These are phyloP conservation scores for Bubo scandiacus DNA, from an alignment of 2,113 vertebrate species.

Conservation along the genomic window DNA sequence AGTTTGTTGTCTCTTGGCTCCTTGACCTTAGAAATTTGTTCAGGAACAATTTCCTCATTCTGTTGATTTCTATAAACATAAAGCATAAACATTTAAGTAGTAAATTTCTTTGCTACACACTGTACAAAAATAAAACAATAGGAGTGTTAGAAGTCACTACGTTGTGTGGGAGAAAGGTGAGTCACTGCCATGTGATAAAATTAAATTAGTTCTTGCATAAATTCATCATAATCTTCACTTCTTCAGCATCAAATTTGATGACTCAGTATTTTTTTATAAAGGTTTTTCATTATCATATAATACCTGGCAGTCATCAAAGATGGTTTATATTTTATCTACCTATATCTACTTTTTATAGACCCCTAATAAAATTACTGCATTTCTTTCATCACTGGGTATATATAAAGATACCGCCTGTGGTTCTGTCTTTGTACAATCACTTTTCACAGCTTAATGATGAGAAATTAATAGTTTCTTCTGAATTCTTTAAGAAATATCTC, in stretches of 20 bases:
- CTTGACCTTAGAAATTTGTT: neutral
- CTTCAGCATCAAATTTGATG: neutral
- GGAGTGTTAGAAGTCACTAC: neutral
- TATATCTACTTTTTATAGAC: neutral
- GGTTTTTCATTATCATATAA: neutral
- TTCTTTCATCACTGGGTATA: neutral
- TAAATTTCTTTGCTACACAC: neutral
- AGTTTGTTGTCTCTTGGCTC: neutral
- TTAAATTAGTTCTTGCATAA: conserved; percentile 6
- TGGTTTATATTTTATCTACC: neutral
- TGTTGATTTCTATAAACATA: neutral
- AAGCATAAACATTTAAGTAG: neutral
- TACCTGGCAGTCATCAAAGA: neutral
- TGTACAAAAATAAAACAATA: neutral
- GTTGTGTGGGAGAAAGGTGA: conserved; percentile 16
- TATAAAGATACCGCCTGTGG: neutral
- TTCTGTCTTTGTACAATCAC: neutral
- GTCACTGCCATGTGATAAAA: conserved; percentile 15
- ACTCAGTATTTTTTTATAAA: conserved; percentile 26
- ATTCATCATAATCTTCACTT: neutral
- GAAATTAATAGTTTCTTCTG: neutral
- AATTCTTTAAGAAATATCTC: neutral
- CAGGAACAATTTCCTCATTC: neutral
- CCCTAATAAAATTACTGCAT: neutral
- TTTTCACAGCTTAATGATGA: neutral